Conservation (phyloP, 2,797 vertebrate species). For the Salmo trutta region DNA sequence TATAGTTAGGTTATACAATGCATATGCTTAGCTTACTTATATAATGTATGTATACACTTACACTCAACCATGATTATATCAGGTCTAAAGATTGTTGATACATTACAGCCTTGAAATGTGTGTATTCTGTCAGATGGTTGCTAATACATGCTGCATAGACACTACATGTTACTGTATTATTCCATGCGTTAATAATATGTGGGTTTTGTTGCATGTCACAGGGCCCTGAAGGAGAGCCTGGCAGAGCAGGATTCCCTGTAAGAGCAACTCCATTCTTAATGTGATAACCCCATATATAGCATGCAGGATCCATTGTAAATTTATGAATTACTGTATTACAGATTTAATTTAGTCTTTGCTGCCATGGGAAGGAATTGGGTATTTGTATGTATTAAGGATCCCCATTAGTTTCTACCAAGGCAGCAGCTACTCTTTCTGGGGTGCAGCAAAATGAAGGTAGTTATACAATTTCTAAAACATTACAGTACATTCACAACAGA, state of each 20-base stretch:
- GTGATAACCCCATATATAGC: background rate
- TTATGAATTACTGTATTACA: background rate
- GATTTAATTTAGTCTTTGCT: conserved; percentile 27
- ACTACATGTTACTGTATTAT: background rate
- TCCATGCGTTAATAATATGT: background rate
- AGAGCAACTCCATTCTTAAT: conserved; percentile 64
- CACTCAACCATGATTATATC: background rate
- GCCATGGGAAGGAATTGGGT: conserved; percentile 15
- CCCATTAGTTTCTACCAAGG: no score
- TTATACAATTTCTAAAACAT: no score
- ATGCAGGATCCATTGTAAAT: background rate
- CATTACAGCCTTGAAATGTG: background rate
- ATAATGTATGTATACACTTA: background rate
- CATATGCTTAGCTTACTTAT: background rate
- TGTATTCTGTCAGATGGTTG: background rate
- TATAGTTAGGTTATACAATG: background rate
- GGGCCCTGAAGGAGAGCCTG: conserved; percentile 85
- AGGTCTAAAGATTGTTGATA: background rate
- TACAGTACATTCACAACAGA: no score
- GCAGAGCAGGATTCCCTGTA: conserved; percentile 89
- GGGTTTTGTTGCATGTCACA: conserved; percentile 61
- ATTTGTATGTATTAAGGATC: no score
- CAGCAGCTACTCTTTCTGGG: no score
- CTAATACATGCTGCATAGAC: background rate
- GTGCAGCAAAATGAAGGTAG: no score